A percentile compares a stretch with the other conserved stretches of the same genome.
phyloP scores from a whole-genome alignment of 2,888 invertebrate species.

The Rotaria magnacalcarata region DNA sequence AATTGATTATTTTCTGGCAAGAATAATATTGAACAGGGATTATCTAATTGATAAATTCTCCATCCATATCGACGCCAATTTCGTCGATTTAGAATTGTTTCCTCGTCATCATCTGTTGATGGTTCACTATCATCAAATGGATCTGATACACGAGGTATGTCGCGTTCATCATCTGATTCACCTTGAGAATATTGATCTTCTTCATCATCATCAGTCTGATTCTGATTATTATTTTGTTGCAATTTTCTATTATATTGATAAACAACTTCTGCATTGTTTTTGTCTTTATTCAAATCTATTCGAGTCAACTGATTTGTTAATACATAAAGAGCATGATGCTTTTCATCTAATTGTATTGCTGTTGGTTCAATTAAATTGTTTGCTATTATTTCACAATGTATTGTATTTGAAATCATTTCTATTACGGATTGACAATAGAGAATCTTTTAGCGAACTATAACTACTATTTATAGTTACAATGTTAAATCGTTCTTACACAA shows the following conservation, averaged over 20 bases:
- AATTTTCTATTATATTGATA: not conserved
- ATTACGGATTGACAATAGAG: not conserved
- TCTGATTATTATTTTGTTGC: not conserved
- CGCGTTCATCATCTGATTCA: not conserved
- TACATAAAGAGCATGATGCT: not conserved
- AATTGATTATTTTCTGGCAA: not conserved
- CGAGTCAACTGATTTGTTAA: not conserved
- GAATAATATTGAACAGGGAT: constrained; percentile 8
- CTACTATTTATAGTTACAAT: not conserved
- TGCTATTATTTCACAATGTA: not conserved
- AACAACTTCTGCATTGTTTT: not conserved
- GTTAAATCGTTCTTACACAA: not conserved
- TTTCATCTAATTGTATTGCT: not conserved
- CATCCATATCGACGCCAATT: constrained; percentile 11
- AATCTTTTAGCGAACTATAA: too few relatives aligned
- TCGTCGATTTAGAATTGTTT: not conserved
- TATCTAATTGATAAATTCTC: not conserved
- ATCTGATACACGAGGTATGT: not conserved
- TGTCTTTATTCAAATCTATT: not conserved
- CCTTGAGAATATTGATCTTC: constrained; percentile 12
- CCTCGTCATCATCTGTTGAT: constrained; percentile 25
- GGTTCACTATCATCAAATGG: constrained; percentile 30
- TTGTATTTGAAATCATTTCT: not conserved
- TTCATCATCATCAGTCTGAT: not conserved
- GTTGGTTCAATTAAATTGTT: not conserved